Evolutionary conservation across 2,888 invertebrate genomes (phyloP), one percentile per base, ranked within the genome.

Genomic region (Mimachlamys varia): DNA sequence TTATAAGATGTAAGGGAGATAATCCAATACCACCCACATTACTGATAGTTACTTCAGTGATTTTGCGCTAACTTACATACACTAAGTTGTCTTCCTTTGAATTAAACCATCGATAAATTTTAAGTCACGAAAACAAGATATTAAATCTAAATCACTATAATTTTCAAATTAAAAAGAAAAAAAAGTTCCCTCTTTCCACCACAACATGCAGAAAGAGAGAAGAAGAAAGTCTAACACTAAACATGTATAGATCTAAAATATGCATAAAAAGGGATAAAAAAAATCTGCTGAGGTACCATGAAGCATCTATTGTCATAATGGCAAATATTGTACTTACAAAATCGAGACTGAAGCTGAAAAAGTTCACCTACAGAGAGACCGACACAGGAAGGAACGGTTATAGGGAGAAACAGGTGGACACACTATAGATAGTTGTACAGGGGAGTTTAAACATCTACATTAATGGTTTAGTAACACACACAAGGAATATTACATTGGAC

Each of bases 281-380:
- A 76, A 10, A 12, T 76, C 33, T 27, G 76, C 76, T 33, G 33
- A 33, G 76, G 22, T n/a, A n/a, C 17, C 17, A 22, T n/a, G n/a
- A 76, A 76, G 76, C 76, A 1, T 33, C 17, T 76, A 17, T 76
- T 33, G 13, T 7, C 27, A 33, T 33, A 33, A 76, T 2, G 27
- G 27, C n/a, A n/a, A n/a, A n/a, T 27, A 76, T 13, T 76, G 76
- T 76, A 76, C 76, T 76, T 33, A 76, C 76, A 33, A 27, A 12
- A 27, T 33, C 76, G 27, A 33, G 76, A 76, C 76, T 76, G 76
- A 2, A 76, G 76, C 76, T 76, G 76, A 76, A 76, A 76, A 76
- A 15, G 7, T 27, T 33, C 13, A 76, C 76, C 76, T 76, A 76
- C 13, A 33, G 76, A 76, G 27, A 76, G 76, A 58, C 58, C 22